Evolutionary conservation across 2,797 vertebrate genomes (phyloP), one percentile per base, ranked within the genome.

Genomic region (Anisognathus igniventris): DNA sequence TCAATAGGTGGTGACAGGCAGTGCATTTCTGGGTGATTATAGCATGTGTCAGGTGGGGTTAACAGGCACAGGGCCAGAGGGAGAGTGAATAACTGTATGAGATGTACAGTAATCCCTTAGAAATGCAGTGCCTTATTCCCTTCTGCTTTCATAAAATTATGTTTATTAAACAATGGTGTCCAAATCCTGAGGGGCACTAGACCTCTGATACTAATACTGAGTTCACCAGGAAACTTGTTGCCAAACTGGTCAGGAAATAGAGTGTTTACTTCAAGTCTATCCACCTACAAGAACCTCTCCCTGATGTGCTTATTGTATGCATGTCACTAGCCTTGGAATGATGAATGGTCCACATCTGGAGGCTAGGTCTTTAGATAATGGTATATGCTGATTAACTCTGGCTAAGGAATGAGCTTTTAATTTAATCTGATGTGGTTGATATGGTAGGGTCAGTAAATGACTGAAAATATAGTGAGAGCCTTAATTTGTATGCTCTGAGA

Each of bases 21-120:
- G 83, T 93, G 87, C 93, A 97, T 97, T 96, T 96, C 94, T 97
- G 83, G 64, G 87, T 94, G 94, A 96, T 97, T 97, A 93, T 96
- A 91, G 80, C 85, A 93, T 95, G 73, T 91, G 93, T 95, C 95
- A 96, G 94, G 94, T 96, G 96, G 95, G 90, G 94, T 92, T 95
- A 82, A 85, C 0, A 3, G 94, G 95, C 96, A 81, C 28, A 62
- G 73, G 79, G 96, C 95, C 96, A 97, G 90, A 90, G 70, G 74
- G 40, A 96, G 92, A 95, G 85, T 94, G 92, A 94, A 42, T 95
- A 96, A 95, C 83, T 94, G 30, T 70, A 86, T 51, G 54, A 92
- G 75, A 86, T 96, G 92, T 95, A 70, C 70, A 85, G 80, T 95
- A 95, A 97, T 96, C 83, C 70, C 86, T 95, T 92, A 92, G 93